Conservation (phyloP, 2,113 vertebrate genomes). For the Cynoglossus semilaevis region DNA sequence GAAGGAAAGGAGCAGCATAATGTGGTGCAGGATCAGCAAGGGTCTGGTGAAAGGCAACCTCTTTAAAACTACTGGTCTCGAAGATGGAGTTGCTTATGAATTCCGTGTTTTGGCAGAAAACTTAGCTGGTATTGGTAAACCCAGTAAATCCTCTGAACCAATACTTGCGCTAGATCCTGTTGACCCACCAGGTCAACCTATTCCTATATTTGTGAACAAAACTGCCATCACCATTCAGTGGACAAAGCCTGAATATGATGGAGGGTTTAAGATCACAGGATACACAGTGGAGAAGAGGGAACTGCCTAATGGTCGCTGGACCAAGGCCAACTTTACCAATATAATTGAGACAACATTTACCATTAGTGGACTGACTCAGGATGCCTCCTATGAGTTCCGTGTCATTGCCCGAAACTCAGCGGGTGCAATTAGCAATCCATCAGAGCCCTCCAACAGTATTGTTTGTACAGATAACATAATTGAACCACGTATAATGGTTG, state of each 20-base stretch:
- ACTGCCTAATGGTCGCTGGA: constrained; percentile 91
- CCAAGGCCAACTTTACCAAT: constrained; percentile 95
- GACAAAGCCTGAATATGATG: constrained; percentile 96
- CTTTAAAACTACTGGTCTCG: constrained; percentile 90
- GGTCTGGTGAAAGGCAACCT: constrained; percentile 87
- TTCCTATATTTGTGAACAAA: constrained; percentile 87
- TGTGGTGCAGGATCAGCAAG: constrained; percentile 93
- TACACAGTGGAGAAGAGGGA: constrained; percentile 95
- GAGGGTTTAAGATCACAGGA: constrained; percentile 97
- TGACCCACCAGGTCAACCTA: constrained; percentile 91
- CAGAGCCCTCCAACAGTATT: constrained; percentile 91
- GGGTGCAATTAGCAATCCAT: constrained; percentile 90
- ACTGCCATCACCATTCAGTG: constrained; percentile 90
- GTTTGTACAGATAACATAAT: constrained; percentile 92
- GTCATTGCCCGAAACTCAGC: constrained; percentile 92
- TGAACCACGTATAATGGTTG: constrained; percentile 93
- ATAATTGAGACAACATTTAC: constrained; percentile 95
- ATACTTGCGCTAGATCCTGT: constrained; percentile 91
- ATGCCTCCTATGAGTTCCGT: constrained; percentile 93
- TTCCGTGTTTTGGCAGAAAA: constrained; percentile 97
- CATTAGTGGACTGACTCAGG: constrained; percentile 92
- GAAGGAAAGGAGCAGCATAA: constrained; percentile 92
- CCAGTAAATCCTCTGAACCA: constrained; percentile 93
- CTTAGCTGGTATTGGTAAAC: constrained; percentile 92
- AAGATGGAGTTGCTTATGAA: constrained; percentile 93